These are phyloP conservation scores for Peromyscus leucopus DNA, from an alignment of 2,113 vertebrate genomes.

Conservation along the genomic window DNA sequence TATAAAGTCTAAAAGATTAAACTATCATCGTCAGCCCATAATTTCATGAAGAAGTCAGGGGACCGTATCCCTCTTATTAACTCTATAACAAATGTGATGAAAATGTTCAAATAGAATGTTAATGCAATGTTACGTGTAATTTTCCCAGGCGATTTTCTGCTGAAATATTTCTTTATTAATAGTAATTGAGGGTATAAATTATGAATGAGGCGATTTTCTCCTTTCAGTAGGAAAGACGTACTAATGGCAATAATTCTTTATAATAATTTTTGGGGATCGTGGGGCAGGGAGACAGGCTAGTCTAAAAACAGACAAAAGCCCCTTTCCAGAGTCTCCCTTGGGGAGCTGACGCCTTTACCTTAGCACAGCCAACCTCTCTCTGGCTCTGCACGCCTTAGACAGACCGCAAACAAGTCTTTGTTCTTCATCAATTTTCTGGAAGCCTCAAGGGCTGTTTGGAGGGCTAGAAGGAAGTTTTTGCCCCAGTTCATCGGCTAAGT, in stretches of 20 bases:
- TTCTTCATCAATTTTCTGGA: constrained; percentile 69
- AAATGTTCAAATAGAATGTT: constrained; percentile 99
- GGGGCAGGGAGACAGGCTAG: constrained; percentile 83
- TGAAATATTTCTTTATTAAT: constrained; percentile 99
- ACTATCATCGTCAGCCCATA: constrained; percentile 99
- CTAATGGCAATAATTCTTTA: constrained; percentile 99
- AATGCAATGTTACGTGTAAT: constrained; percentile 99
- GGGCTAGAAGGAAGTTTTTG: constrained; percentile 69
- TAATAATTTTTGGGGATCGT: constrained; percentile 93
- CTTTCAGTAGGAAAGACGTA: constrained; percentile 95
- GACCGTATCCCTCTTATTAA: constrained; percentile 99
- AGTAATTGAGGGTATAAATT: constrained; percentile 99
- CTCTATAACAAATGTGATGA: constrained; percentile 99
- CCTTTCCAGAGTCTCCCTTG: constrained; percentile 60
- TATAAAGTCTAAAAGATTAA: constrained; percentile 99
- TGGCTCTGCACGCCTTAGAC: background rate
- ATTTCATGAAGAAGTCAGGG: constrained; percentile 99
- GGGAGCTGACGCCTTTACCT: constrained; percentile 19
- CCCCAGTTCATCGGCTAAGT: constrained; percentile 30
- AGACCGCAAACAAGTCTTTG: constrained; percentile 1
- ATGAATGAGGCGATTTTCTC: constrained; percentile 99
- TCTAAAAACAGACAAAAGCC: constrained; percentile 83
- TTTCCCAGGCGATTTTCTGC: constrained; percentile 96
- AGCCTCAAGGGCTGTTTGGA: constrained; percentile 60
- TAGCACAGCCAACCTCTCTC: background rate